These are phyloP conservation scores for Cotesia vestalis DNA, from an alignment of 1,140 invertebrate species.

Conservation along the genomic window DNA sequence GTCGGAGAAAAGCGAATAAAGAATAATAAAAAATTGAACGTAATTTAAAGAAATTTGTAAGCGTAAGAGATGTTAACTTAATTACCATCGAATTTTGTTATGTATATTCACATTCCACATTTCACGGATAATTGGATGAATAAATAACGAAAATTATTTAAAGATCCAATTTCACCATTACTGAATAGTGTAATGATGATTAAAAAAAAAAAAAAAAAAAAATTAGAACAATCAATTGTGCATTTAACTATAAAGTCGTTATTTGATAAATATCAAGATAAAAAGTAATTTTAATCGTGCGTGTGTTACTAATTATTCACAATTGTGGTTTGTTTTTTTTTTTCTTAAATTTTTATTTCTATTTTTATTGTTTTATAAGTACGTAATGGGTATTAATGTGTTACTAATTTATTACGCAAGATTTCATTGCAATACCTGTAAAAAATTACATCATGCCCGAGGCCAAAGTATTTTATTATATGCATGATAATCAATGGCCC, in stretches of 20 bases:
- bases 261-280: slow-evolving; percentile 5
- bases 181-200: slow-evolving; percentile 38
- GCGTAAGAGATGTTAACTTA: slow-evolving; percentile 28
- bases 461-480: slow-evolving; percentile 8
- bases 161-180: slow-evolving; percentile 40
- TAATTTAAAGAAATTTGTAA: slow-evolving; percentile 11
- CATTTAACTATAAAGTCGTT: slow-evolving; percentile 20
- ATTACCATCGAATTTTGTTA: slow-evolving; percentile 45
- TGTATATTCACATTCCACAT: slow-evolving; percentile 53
- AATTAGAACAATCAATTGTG: slow-evolving; percentile 21
- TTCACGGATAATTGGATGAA: slow-evolving; percentile 46
- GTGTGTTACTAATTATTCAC: background rate
- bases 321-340: background rate
- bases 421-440: background rate
- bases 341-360: slow-evolving; percentile 8
- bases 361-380: too few species aligned
- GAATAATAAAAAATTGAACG: slow-evolving; percentile 41
- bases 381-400: too few species aligned
- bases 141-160: slow-evolving; percentile 41
- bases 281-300: slow-evolving; percentile 7
- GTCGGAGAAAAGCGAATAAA: slow-evolving; percentile 64
- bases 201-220: slow-evolving; percentile 23
- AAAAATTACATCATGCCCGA: slow-evolving; percentile 2
- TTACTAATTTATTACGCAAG: too few species aligned
- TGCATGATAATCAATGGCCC: background rate